Percentiles rank a stretch among this genome's conserved stretches.
These are phyloP conservation scores for Lamellibrachia satsuma DNA, from an alignment of 2,888 invertebrate genomes.

Conservation along the genomic window DNA sequence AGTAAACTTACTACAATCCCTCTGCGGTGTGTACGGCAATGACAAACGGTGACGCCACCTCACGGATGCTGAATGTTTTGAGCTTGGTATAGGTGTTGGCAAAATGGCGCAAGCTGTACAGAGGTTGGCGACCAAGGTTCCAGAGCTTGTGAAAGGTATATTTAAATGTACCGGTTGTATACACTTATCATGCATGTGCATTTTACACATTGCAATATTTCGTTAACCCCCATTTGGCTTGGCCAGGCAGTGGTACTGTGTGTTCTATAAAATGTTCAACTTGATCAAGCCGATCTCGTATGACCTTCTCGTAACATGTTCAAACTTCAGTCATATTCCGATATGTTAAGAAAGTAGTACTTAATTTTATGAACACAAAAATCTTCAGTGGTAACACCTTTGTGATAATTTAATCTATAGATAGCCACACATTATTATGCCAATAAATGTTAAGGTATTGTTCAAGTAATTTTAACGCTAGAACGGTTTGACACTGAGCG, in stretches of 20 bases:
- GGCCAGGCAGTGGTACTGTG: not conserved
- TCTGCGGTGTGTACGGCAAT: not conserved
- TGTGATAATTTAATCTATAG: too few species aligned
- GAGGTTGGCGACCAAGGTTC: conserved; percentile 22
- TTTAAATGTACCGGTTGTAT: not conserved
- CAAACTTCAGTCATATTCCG: too few species aligned
- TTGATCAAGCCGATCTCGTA: not conserved
- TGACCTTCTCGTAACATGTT: not conserved
- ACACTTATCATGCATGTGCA: not conserved
- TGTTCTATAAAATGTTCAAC: not conserved
- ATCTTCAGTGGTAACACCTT: too few species aligned
- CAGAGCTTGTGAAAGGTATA: conserved; percentile 18
- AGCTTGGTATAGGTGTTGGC: not conserved
- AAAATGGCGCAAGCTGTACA: conserved; percentile 26
- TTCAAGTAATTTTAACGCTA: too few species aligned
- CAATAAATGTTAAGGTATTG: too few species aligned
- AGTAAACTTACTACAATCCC: not conserved
- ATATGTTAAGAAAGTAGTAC: too few species aligned
- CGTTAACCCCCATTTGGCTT: not conserved
- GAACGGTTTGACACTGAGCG: too few species aligned
- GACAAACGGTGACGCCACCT: not conserved
- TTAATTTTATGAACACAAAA: too few species aligned
- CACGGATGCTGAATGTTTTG: not conserved
- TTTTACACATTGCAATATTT: not conserved
- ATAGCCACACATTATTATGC: too few species aligned